Percentiles rank a stretch among this genome's conserved stretches.
These are phyloP conservation scores for Chloroclystis v-ata DNA, from an alignment of 2,888 invertebrate genomes.

Conservation along the genomic window DNA sequence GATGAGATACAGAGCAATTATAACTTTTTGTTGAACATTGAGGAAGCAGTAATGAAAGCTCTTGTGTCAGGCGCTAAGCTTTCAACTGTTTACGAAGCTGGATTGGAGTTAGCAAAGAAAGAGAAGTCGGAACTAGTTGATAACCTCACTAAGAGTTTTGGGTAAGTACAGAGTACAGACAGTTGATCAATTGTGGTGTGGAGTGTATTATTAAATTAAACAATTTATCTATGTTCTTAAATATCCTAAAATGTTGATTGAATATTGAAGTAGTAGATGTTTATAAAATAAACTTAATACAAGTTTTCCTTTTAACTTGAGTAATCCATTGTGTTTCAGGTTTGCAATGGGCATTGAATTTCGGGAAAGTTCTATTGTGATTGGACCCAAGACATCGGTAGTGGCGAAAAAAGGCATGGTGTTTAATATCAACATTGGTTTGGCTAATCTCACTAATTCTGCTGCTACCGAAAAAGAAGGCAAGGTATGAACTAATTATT, in stretches of 20 bases:
- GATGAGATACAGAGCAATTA: constrained; percentile 90
- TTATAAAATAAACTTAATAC: too few relatives aligned
- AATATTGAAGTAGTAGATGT: too few relatives aligned
- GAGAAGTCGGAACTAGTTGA: constrained; percentile 91
- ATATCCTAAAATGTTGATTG: too few relatives aligned
- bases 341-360: constrained; percentile 99
- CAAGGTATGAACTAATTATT: constrained; percentile 72
- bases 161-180: constrained; percentile 60
- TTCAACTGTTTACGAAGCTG: constrained; percentile 91
- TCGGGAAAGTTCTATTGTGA: constrained; percentile 94
- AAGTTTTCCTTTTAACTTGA: too few relatives aligned
- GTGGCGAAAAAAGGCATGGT: constrained; percentile 95
- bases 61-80: constrained; percentile 90
- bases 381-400: constrained; percentile 92
- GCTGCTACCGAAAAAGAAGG: constrained; percentile 91
- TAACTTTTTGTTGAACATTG: constrained; percentile 91
- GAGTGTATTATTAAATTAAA: too few relatives aligned
- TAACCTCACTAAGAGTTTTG: constrained; percentile 95
- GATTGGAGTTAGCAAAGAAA: constrained; percentile 88
- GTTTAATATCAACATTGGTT: constrained; percentile 96
- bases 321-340: constrained; percentile 51
- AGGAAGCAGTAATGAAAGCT: constrained; percentile 93
- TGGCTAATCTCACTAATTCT: constrained; percentile 89
- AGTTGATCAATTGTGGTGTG: not conserved
- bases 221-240: too few relatives aligned